These are phyloP conservation scores for Aldabrachelys gigantea DNA, from an alignment of 2,113 vertebrate genomes.

Conservation along the genomic window DNA sequence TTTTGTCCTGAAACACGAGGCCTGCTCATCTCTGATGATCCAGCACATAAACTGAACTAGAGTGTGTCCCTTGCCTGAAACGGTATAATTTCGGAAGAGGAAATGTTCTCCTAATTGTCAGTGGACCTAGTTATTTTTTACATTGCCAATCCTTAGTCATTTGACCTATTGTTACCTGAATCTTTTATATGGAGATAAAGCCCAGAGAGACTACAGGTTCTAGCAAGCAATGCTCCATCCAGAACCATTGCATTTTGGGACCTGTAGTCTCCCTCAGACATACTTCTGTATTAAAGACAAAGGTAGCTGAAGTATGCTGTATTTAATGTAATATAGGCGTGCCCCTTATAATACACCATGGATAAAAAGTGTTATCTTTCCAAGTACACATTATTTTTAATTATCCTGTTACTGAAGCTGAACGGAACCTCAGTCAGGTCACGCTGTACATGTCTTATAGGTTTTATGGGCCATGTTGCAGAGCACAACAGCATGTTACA, in stretches of 20 bases:
- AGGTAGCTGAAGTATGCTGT: not conserved
- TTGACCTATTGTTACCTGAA: not conserved
- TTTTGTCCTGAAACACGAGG: not conserved
- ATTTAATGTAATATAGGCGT: not conserved
- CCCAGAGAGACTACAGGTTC: not conserved
- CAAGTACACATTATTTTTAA: constrained; percentile 70
- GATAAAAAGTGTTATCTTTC: constrained; percentile 37
- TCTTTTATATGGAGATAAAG: not conserved
- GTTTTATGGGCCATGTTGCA: constrained; percentile 67
- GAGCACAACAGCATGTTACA: not conserved
- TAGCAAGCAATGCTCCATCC: not conserved
- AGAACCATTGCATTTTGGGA: not conserved
- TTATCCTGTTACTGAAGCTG: constrained; percentile 68
- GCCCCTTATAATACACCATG: not conserved
- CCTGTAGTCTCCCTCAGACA: not conserved
- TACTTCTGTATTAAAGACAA: not conserved
- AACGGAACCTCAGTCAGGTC: constrained; percentile 64
- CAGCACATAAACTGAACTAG: not conserved
- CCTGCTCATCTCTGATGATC: not conserved
- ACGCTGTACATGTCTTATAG: constrained; percentile 63
- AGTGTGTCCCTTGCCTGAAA: not conserved
- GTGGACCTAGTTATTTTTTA: not conserved
- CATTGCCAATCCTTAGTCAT: not conserved
- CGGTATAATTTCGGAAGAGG: not conserved
- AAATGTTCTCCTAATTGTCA: accelerated